These are phyloP conservation scores for Babylonia areolata DNA, from an alignment of 1,140 invertebrate species.

Conservation along the genomic window DNA sequence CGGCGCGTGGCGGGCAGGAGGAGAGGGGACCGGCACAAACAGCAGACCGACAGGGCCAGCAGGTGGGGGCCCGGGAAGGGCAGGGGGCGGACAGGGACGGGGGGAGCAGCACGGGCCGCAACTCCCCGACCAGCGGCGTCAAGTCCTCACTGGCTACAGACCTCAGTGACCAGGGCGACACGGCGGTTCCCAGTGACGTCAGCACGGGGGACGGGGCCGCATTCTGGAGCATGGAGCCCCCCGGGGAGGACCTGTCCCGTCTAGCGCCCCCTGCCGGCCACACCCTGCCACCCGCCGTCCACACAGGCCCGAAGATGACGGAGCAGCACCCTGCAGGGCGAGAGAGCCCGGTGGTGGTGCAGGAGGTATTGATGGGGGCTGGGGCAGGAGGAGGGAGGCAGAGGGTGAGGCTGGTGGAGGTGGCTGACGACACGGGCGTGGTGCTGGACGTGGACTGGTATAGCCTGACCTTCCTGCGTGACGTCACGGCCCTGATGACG, in stretches of 20 bases:
- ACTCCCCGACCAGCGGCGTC: not conserved
- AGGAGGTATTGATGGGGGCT: not conserved
- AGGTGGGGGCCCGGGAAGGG: not conserved
- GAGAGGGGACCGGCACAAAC: not conserved
- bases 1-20: not conserved
- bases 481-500: not conserved
- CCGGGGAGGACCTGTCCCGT: not conserved
- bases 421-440: not conserved
- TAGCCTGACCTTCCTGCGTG: not conserved
- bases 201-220: not conserved
- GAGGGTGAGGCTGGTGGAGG: slow-evolving; percentile 16
- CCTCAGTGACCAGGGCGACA: not conserved
- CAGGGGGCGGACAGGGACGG: no score
- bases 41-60: not conserved
- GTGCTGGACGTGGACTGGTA: not conserved
- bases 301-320: not conserved
- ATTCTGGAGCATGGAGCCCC: not conserved
- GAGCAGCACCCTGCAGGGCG: no score
- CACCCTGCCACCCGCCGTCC: not conserved
- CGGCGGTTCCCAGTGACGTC: not conserved
- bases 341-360: no score
- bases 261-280: not conserved
- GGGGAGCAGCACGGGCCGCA: not conserved
- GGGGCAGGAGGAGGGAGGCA: not conserved
- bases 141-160: not conserved